These are phyloP conservation scores for Diadegma fenestrale DNA, from an alignment of 2,888 invertebrate species.

Conservation along the genomic window DNA sequence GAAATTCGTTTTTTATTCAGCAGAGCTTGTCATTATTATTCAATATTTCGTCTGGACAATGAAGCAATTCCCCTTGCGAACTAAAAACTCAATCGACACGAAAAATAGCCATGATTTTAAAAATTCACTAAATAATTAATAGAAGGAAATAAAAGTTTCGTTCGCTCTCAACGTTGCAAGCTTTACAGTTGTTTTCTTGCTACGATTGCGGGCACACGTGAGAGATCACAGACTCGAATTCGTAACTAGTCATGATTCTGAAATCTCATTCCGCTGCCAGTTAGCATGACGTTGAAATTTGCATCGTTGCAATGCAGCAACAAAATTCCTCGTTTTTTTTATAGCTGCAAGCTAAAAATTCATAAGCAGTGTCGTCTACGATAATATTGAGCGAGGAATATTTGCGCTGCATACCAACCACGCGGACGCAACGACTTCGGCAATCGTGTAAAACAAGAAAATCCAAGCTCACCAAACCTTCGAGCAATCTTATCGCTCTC, in stretches of 20 bases:
- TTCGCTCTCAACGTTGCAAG: too few relatives aligned
- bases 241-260: background rate
- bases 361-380: background rate
- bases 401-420: background rate
- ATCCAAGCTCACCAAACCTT: background rate
- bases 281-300: background rate
- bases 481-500: background rate
- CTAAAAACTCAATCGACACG: too few relatives aligned
- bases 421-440: background rate
- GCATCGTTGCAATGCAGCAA: background rate
- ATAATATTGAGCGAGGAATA: background rate
- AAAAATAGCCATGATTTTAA: too few relatives aligned
- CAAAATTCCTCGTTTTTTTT: background rate
- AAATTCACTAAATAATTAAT: too few relatives aligned
- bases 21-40: too few relatives aligned
- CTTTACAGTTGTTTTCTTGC: too few relatives aligned
- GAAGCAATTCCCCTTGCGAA: too few relatives aligned
- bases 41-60: too few relatives aligned
- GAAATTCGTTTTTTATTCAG: too few relatives aligned
- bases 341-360: background rate
- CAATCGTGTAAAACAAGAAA: background rate
- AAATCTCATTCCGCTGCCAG: background rate
- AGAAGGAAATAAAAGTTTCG: too few relatives aligned
- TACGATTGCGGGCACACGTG: background rate
- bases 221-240: background rate